Evolutionary conservation across 2,888 invertebrate genomes (phyloP).

Genomic region (Melanotus villosus): DNA sequence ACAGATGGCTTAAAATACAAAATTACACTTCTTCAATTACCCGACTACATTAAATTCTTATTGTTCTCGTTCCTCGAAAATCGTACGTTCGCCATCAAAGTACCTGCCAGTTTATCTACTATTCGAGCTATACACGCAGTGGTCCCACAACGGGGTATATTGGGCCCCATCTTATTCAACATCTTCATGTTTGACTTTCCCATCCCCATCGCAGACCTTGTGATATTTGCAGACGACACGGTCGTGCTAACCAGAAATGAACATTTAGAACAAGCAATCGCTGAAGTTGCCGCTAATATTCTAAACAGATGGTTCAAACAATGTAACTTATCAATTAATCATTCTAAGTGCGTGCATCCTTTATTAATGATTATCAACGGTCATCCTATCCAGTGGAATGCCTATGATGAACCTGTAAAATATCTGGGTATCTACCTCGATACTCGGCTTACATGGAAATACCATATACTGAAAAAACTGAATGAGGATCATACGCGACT

Average conservation of each 20-base stretch:
- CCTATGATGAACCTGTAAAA: neutral
- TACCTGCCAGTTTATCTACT: no score
- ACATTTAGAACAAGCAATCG: neutral
- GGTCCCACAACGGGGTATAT: no score
- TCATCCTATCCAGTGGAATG: neutral
- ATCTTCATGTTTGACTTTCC: no score
- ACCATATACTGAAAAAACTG: neutral
- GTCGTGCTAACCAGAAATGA: no score
- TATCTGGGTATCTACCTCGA: conserved; percentile 1
- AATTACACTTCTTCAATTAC: neutral
- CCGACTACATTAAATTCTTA: neutral
- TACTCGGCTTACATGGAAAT: neutral
- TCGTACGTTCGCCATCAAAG: no score
- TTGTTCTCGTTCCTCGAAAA: no score
- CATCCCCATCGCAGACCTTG: no score
- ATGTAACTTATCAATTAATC: neutral
- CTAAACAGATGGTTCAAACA: neutral
- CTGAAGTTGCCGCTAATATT: no score
- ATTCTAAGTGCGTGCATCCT: neutral
- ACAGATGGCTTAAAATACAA: conserved; percentile 5
- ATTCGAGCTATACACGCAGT: no score
- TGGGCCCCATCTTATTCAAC: no score
- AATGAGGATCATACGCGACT: neutral
- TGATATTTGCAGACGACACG: no score
- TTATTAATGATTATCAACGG: neutral